Percentiles rank a stretch among this genome's conserved stretches.
Evolutionary conservation across 2,113 vertebrate species (phyloP).

Genomic region (Mormoops blainvillei): DNA sequence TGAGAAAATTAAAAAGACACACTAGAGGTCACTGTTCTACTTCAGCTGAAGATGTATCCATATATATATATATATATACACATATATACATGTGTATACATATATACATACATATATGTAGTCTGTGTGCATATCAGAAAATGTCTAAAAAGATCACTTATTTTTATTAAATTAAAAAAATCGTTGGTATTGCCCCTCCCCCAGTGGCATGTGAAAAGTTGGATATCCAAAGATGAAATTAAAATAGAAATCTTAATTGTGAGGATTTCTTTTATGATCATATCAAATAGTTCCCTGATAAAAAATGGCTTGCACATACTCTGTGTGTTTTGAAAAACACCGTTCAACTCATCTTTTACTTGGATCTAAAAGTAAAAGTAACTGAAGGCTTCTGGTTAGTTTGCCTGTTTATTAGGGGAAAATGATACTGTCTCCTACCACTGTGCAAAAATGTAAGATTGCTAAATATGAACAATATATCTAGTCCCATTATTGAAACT

Average conservation of each 20-base stretch:
- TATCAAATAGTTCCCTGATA: neutral
- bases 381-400: conserved; percentile 52
- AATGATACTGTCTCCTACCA: conserved; percentile 42
- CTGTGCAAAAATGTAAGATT: conserved; percentile 56
- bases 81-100: no score
- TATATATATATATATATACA: neutral
- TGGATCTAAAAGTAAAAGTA: conserved; percentile 32
- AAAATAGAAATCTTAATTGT: conserved; percentile 31
- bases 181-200: neutral
- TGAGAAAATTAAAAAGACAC: conserved; percentile 79
- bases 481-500: conserved; percentile 19
- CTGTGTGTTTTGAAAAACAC: neutral
- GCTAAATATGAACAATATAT: conserved; percentile 53
- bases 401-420: conserved; percentile 43
- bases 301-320: neutral
- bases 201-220: neutral
- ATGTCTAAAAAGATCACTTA: neutral
- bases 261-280: neutral
- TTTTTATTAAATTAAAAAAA: neutral
- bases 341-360: neutral
- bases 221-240: neutral
- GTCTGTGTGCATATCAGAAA: neutral
- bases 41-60: conserved; percentile 70
- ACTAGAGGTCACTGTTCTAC: conserved; percentile 88
- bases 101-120: neutral